Conservation (phyloP, 2,113 vertebrate genomes). For the Ceyx margarethae region DNA sequence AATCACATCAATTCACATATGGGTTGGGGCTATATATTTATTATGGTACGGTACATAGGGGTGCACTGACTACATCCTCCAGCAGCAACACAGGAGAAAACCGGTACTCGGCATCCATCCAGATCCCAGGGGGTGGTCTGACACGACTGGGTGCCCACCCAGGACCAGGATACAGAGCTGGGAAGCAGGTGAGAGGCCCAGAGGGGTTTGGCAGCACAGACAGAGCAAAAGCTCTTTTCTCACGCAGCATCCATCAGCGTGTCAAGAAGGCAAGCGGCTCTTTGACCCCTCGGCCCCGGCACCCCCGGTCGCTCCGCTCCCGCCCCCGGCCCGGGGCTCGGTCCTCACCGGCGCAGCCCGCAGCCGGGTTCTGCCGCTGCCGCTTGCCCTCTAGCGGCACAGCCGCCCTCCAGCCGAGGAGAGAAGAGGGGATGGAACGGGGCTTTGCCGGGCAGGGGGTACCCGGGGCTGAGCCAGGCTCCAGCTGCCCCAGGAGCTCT, state of each 20-base stretch:
- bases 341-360: neutral
- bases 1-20: neutral
- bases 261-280: neutral
- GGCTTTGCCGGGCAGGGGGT: neutral
- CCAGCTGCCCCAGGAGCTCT: neutral
- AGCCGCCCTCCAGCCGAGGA: neutral
- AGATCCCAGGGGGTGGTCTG: accelerated
- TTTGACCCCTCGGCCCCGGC: neutral
- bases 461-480: neutral
- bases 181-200: neutral
- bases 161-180: accelerated
- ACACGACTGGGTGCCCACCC: accelerated
- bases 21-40: accelerated
- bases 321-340: neutral
- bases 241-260: accelerated
- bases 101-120: accelerated
- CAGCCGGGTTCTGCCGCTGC: neutral
- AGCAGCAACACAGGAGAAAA: accelerated
- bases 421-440: neutral
- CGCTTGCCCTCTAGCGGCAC: slow-evolving; percentile 68
- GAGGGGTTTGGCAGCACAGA: neutral
- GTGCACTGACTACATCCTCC: accelerated
- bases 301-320: neutral
- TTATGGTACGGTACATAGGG: accelerated
- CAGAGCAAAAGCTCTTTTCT: neutral